Evolutionary conservation across 2,113 vertebrate species (phyloP), one percentile per base, ranked within the genome.

Genomic region (Thomomys bottae): DNA sequence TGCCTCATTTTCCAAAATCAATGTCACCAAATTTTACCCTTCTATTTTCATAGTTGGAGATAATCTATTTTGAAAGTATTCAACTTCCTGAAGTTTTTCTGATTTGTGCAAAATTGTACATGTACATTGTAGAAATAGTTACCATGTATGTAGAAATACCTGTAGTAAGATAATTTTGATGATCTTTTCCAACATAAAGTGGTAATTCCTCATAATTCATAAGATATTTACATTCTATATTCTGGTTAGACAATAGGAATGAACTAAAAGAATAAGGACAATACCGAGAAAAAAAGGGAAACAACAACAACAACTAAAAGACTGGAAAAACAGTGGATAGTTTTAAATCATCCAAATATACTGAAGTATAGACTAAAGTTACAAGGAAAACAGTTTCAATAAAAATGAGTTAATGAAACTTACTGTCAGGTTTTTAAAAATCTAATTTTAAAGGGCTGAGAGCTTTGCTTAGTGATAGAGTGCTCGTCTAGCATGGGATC

Each of bases 221-320:
- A 93, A 26, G 18, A 83, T 76, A 93, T 61, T 88, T n/a, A 86
- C 23, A 77, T 80, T 89, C 93, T 84, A 64, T 59, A 61, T 72
- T 91, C 79, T 5, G 79, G 34, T 24, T 88, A 90, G 80, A 4
- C 77, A 80, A 86, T 70, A 90, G 66, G 4, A 90, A 80, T 88
- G 24, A 6, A 21, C 86, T 57, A 64, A 72, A 82, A 73, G 11
- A 34, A 57, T 20, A 26, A 75, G 91, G 21, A 67, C 85, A 90
- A 75, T 24, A 88, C 0, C 68, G 67, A 38, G 10, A 32, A 92
- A 85, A 28, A 61, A 66, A 57, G 32, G 5, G 42, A 84, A 61
- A 8, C 11, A 45, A 45, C 6, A n/a, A n/a, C n/a, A n/a, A n/a
- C n/a, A n/a, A n/a, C n/a, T n/a, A 45, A 45, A 45, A 45, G 45